Base-by-base conservation (phyloP, 2,888 invertebrate genomes). In the Hetaerina titia region DNA sequence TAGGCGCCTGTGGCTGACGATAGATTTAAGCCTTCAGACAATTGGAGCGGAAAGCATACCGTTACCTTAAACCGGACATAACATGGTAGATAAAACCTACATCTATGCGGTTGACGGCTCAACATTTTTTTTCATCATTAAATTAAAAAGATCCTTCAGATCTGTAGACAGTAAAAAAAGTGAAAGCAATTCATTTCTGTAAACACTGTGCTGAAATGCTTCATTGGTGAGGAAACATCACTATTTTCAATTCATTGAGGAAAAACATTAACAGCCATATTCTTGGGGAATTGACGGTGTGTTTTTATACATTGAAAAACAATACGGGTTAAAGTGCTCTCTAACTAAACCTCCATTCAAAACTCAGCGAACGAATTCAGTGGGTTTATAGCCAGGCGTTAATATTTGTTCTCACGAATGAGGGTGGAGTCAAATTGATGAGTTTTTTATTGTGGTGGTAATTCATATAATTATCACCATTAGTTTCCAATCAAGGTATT, bases 31-130 rank as follows among this genome's bases (percentile, higher is more conserved):
- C 25, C 81, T 31, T 31, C 2, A 11, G 81, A 25, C 31, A 81
- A 81, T 31, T 31, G 81, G 81, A 81, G 81, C 81, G 81, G 81
- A 81, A 81, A 25, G 31, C 5, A 81, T 31, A 31, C 81, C 81
- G 81, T 81, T 81, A 81, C 81, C 81, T 81, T 74, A 31, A 31
- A 81, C 81, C 81, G 81, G 81, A 81, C 81, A 81, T 15, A 31
- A 81, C 22, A 9, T n/a, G 22, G n/a, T n/a, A 69, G 31, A 31
- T 31, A 22, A 81, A 81, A 81, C 25, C 81, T 13, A 31, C 81
- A 22, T 31, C 31, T 31, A 31, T 31, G 25, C 81, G 31, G 13
- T 9, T 31, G 81, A 81, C 81, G 15, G 81, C 25, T 13, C 31
- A 31, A 9, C 13, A 2, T 0, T n/a, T 81, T 81, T 31, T 31